Conservation (phyloP, 2,113 vertebrate species). For the Strigops habroptila region DNA sequence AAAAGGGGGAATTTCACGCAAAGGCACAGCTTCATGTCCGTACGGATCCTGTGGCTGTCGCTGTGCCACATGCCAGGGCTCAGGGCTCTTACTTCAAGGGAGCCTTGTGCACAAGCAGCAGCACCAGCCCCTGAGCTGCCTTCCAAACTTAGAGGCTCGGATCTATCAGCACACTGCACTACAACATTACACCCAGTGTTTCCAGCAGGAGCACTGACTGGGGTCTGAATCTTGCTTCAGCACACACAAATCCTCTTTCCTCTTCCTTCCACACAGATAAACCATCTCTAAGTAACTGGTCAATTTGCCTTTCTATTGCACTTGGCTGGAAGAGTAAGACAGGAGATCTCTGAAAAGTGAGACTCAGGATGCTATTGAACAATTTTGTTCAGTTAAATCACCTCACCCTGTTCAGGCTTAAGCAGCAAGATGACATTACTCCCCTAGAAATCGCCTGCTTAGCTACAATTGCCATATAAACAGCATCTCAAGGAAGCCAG, state of each 20-base stretch:
- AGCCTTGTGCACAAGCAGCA: too few relatives aligned
- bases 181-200: too few relatives aligned
- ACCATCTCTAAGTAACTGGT: not conserved
- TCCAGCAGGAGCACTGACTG: too few relatives aligned
- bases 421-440: conserved; percentile 39
- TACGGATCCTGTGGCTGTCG: not conserved
- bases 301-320: not conserved
- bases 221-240: not conserved
- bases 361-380: not conserved
- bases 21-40: not conserved
- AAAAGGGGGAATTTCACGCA: not conserved
- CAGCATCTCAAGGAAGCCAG: conserved; percentile 15
- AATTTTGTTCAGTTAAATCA: not conserved
- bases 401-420: not conserved
- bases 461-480: conserved; percentile 36
- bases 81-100: not conserved
- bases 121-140: not conserved
- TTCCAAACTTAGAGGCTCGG: not conserved
- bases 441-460: conserved; percentile 57
- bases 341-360: not conserved
- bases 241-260: not conserved
- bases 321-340: not conserved
- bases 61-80: not conserved
- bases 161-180: too few relatives aligned
- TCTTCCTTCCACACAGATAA: not conserved